Conservation (phyloP, 2,888 invertebrate species). For the Agrypnus murinus region DNA sequence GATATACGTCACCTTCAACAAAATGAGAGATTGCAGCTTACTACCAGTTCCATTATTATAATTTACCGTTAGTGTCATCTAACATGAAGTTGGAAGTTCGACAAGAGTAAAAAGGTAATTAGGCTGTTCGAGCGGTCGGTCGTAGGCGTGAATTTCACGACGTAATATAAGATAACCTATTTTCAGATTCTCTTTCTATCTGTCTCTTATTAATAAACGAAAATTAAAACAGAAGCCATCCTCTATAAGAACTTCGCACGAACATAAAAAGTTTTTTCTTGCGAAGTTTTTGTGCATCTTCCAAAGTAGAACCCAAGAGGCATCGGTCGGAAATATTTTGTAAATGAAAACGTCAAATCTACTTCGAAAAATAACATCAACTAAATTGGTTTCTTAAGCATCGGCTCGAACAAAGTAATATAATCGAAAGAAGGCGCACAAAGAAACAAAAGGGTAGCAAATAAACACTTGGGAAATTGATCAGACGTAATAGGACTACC, state of each 20-base stretch:
- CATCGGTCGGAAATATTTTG: constrained; percentile 26
- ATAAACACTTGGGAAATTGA: constrained; percentile 55
- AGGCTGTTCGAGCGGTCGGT: neutral
- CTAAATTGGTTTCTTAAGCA: constrained; percentile 41
- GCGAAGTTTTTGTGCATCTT: neutral
- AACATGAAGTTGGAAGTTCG: constrained; percentile 2
- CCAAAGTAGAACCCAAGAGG: neutral
- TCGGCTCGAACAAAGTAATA: constrained; percentile 41
- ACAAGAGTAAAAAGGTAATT: constrained; percentile 6
- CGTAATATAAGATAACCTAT: neutral
- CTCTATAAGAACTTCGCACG: too few species aligned
- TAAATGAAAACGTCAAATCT: constrained; percentile 31
- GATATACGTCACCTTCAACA: neutral
- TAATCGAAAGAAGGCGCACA: constrained; percentile 44
- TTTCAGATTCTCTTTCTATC: too few species aligned
- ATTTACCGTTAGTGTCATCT: constrained; percentile 14
- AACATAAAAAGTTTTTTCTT: neutral
- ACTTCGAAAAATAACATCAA: constrained; percentile 35
- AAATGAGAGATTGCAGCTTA: constrained; percentile 18
- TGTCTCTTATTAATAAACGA: neutral
- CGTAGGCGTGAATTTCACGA: neutral
- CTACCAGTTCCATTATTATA: constrained; percentile 23
- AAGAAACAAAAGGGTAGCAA: constrained; percentile 51
- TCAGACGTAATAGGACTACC: constrained; percentile 51
- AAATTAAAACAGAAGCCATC: neutral